These are phyloP conservation scores for Gila robusta DNA, from an alignment of 2,797 vertebrate genomes.

Conservation along the genomic window DNA sequence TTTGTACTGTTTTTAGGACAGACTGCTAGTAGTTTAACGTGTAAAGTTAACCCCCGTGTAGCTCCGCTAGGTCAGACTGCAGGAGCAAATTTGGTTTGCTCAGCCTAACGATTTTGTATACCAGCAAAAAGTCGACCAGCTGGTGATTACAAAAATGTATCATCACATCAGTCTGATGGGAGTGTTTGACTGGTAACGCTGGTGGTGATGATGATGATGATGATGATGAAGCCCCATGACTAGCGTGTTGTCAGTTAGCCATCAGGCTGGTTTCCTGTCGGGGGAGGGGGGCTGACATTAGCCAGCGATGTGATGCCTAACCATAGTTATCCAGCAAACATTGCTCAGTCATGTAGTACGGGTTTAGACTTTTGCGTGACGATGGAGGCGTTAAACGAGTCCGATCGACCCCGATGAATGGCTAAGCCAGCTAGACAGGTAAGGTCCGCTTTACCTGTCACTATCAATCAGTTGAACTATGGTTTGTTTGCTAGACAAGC, in stretches of 20 bases:
- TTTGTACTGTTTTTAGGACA: background rate
- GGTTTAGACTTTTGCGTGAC: conserved; percentile 39
- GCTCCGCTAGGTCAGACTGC: conserved; percentile 21
- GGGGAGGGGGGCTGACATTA: conserved; percentile 54
- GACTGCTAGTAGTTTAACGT: background rate
- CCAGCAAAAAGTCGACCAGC: background rate
- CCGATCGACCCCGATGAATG: conserved; percentile 41
- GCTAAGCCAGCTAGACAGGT: conserved; percentile 47
- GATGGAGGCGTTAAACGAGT: conserved; percentile 41
- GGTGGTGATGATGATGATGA: conserved; percentile 27
- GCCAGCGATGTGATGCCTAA: conserved; percentile 52
- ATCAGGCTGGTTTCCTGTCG: conserved; percentile 57
- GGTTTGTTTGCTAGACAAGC: background rate
- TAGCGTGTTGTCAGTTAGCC: conserved; percentile 56
- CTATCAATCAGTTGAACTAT: conserved; percentile 9
- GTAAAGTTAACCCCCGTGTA: background rate
- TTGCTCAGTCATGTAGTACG: conserved; percentile 52
- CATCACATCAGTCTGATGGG: conserved; percentile 27
- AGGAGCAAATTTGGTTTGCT: conserved; percentile 6
- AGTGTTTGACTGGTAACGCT: conserved; percentile 20
- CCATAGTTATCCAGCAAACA: conserved; percentile 55
- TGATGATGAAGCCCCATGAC: conserved; percentile 51
- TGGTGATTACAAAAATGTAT: conserved; percentile 28
- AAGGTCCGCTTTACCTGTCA: conserved; percentile 41
- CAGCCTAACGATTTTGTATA: conserved; percentile 1